These are phyloP conservation scores for Venturia canescens DNA, from an alignment of 1,140 invertebrate genomes.

Conservation along the genomic window DNA sequence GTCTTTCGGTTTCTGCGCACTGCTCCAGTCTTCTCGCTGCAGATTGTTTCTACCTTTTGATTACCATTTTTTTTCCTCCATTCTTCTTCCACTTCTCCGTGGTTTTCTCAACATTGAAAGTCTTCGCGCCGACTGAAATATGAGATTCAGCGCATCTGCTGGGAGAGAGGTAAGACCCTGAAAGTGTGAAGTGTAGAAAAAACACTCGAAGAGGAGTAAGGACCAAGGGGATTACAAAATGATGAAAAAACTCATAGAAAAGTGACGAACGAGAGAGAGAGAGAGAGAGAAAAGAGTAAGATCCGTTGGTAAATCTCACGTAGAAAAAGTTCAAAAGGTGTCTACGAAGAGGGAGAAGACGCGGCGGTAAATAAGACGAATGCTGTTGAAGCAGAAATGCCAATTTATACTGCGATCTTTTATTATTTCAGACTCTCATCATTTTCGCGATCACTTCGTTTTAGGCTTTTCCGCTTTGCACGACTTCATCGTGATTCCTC, in stretches of 20 bases:
- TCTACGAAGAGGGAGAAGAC: too few species aligned
- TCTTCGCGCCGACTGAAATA: too few species aligned
- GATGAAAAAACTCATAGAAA: background rate
- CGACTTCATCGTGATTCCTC: background rate
- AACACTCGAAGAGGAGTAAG: background rate
- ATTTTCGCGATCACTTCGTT: slow-evolving; percentile 7
- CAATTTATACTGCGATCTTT: too few species aligned
- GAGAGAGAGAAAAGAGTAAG: too few species aligned
- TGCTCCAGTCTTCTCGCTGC: background rate
- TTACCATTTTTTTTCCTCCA: background rate
- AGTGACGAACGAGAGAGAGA: too few species aligned
- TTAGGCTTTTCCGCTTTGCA: background rate
- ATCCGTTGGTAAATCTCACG: too few species aligned
- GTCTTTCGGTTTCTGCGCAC: background rate
- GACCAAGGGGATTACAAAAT: background rate
- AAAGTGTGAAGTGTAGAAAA: too few species aligned
- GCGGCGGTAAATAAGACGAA: too few species aligned
- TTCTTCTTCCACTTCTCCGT: background rate
- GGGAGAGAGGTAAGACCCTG: too few species aligned
- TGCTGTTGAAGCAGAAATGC: too few species aligned
- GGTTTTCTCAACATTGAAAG: background rate
- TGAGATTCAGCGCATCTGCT: too few species aligned
- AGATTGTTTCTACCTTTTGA: slow-evolving; percentile 1
- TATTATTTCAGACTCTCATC: background rate
- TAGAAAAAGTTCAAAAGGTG: too few species aligned